Percentiles rank a stretch among this genome's conserved stretches.
phyloP scores from a whole-genome alignment of 2,888 invertebrate species.

The Cinara cedri region DNA sequence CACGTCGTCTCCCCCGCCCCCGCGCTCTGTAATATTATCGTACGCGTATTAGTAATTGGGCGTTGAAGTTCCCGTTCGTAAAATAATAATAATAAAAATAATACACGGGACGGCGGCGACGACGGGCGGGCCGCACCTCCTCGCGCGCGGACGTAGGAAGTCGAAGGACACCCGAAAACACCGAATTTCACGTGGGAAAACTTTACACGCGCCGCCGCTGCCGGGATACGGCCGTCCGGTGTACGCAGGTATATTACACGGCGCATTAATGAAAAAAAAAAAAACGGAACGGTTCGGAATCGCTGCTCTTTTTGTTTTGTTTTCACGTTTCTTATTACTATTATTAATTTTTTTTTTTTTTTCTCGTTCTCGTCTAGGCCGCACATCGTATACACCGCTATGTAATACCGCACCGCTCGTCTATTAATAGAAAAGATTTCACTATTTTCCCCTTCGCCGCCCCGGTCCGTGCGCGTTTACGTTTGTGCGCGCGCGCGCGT shows the following conservation, averaged over 20 bases:
- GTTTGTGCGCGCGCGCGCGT: neutral
- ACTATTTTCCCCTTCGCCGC: neutral
- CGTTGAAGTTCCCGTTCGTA: too few relatives aligned
- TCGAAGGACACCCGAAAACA: conserved; percentile 39
- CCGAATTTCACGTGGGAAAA: conserved; percentile 48
- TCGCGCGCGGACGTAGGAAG: conserved; percentile 16
- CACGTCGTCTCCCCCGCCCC: too few relatives aligned
- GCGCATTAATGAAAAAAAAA: neutral
- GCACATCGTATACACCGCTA: too few relatives aligned
- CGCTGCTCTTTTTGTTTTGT: conserved; percentile 8
- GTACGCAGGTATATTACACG: neutral
- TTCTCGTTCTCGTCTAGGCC: neutral
- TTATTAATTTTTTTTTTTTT: conserved; percentile 10
- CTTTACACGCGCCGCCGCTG: neutral
- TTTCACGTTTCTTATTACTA: neutral
- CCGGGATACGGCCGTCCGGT: too few relatives aligned
- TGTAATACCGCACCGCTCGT: neutral
- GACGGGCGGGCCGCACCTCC: conserved; percentile 24
- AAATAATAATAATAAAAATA: too few relatives aligned
- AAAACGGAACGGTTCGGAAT: too few relatives aligned
- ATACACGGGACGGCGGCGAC: too few relatives aligned
- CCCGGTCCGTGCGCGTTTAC: too few relatives aligned
- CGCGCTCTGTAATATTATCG: neutral
- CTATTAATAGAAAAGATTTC: conserved; percentile 9
- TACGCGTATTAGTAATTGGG: neutral